A percentile compares a stretch with the other conserved stretches of the same genome.
These are phyloP conservation scores for Drosophila bunnanda DNA, from an alignment of 2,888 invertebrate genomes.

Conservation along the genomic window DNA sequence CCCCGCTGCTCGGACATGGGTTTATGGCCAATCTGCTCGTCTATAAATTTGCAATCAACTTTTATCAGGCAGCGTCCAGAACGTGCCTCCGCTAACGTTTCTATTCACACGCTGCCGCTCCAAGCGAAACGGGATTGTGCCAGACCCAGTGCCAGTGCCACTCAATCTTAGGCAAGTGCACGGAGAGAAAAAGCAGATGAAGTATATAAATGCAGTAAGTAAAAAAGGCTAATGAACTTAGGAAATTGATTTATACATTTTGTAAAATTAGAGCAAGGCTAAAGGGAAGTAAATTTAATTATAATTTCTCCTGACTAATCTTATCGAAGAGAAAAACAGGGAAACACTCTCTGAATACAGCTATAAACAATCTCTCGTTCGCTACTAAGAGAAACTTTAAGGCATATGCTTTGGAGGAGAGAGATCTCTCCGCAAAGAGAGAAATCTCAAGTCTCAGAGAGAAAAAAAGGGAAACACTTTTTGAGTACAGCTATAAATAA, in stretches of 20 bases:
- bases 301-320: no score
- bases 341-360: no score
- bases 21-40: slow-evolving; percentile 74
- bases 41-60: slow-evolving; percentile 81
- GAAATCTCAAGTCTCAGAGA: no score
- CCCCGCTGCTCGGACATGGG: slow-evolving; percentile 55
- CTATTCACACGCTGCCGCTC: slow-evolving; percentile 73
- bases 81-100: slow-evolving; percentile 79
- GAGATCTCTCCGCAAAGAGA: not conserved
- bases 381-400: not conserved
- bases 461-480: no score
- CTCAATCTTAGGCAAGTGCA: slow-evolving; percentile 13
- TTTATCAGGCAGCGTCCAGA: slow-evolving; percentile 73
- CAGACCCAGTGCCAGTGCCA: slow-evolving; percentile 37
- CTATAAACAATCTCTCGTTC: not conserved
- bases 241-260: no score
- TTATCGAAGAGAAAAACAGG: no score
- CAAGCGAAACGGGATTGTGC: slow-evolving; percentile 41
- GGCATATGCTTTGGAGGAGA: not conserved
- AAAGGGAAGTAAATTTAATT: no score
- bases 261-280: no score
- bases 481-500: no score
- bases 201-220: no score
- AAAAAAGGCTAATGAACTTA: no score
- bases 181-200: not conserved